Evolutionary conservation across 2,888 invertebrate species (phyloP).

Genomic region (Papilio gigon): DNA sequence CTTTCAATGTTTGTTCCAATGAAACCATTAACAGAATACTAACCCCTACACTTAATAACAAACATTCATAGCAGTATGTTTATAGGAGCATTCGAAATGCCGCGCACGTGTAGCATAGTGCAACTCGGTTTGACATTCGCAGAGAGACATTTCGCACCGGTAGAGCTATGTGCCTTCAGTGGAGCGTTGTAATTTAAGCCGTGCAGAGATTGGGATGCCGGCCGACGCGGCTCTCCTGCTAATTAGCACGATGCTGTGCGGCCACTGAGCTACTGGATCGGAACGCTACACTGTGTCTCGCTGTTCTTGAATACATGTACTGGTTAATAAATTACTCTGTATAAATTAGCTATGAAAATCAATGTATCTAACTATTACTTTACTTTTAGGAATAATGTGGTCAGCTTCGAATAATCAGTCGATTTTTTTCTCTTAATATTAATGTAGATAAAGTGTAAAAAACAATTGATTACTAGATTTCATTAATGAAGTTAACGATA

Average conservation of each 20-base stretch:
- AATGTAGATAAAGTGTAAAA: too few species aligned
- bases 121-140: slow-evolving; percentile 23
- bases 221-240: slow-evolving; percentile 20
- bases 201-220: slow-evolving; percentile 35
- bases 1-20: too few species aligned
- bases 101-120: background rate
- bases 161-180: slow-evolving; percentile 30
- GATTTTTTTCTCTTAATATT: background rate
- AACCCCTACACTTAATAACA: background rate
- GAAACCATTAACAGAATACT: too few species aligned
- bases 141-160: slow-evolving; percentile 36
- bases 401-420: too few species aligned
- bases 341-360: background rate
- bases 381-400: too few species aligned
- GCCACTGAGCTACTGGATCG: slow-evolving; percentile 11
- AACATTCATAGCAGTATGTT: slow-evolving; percentile 1
- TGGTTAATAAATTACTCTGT: slow-evolving; percentile 5
- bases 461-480: too few species aligned
- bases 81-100: background rate
- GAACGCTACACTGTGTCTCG: background rate
- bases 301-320: background rate
- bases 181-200: slow-evolving; percentile 34
- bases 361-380: too few species aligned
- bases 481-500: too few species aligned
- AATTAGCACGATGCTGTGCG: slow-evolving; percentile 34